These are phyloP conservation scores for Helicolenus hilgendorfi DNA, from an alignment of 2,797 vertebrate genomes.

Conservation along the genomic window DNA sequence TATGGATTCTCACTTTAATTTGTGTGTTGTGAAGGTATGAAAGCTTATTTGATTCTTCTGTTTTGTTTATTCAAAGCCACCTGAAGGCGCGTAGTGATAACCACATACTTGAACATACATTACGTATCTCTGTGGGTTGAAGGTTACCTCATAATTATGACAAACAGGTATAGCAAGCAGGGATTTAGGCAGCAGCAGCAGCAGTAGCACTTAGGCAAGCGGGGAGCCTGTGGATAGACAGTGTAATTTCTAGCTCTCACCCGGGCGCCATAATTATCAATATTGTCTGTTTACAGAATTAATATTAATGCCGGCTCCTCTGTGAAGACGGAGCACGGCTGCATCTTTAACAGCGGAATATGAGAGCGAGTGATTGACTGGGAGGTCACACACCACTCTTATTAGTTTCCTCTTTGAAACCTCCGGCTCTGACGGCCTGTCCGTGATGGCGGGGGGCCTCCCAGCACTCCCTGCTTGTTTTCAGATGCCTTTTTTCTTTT, in stretches of 20 bases:
- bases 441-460: not conserved
- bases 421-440: slow-evolving; percentile 11
- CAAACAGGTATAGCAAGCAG: slow-evolving; percentile 50
- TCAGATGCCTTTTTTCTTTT: slow-evolving; percentile 42
- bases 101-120: slow-evolving; percentile 11
- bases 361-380: slow-evolving; percentile 70
- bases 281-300: slow-evolving; percentile 84
- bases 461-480: slow-evolving; percentile 34
- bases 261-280: slow-evolving; percentile 76
- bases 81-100: not conserved
- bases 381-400: slow-evolving; percentile 62
- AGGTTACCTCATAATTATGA: slow-evolving; percentile 71
- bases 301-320: slow-evolving; percentile 78
- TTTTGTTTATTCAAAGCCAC: slow-evolving; percentile 5
- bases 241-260: slow-evolving; percentile 70
- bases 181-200: slow-evolving; percentile 18
- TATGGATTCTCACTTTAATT: slow-evolving; percentile 7
- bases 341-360: slow-evolving; percentile 62
- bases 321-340: slow-evolving; percentile 37
- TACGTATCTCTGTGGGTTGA: slow-evolving; percentile 9
- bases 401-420: slow-evolving; percentile 71
- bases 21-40: not conserved
- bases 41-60: slow-evolving; percentile 8
- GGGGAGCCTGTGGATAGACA: slow-evolving; percentile 40
- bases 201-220: slow-evolving; percentile 37